Evolutionary conservation across 2,113 vertebrate genomes (phyloP).

Genomic region (Heteronetta atricapilla): DNA sequence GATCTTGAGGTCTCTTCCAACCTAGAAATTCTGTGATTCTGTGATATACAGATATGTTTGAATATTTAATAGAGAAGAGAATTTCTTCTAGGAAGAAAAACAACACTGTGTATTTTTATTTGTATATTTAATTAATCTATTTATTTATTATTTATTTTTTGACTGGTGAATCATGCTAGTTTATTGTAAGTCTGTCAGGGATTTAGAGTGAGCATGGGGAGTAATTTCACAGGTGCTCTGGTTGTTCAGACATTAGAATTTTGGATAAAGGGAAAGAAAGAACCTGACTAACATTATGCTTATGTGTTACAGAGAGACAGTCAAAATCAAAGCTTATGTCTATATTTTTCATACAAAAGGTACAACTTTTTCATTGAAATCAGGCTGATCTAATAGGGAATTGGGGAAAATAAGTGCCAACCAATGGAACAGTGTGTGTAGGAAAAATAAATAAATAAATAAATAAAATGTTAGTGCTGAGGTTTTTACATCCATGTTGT

Average conservation of each 20-base stretch:
- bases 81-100: neutral
- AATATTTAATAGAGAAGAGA: neutral
- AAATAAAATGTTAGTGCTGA: neutral
- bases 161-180: neutral
- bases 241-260: neutral
- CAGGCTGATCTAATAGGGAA: neutral
- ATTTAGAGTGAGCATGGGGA: neutral
- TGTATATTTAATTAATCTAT: too few species aligned
- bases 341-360: neutral
- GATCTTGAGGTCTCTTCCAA: too few species aligned
- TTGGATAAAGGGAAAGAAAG: neutral
- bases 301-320: neutral
- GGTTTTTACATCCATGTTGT: neutral
- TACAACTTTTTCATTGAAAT: neutral
- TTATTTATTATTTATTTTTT: too few species aligned
- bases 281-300: neutral
- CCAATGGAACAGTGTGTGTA: neutral
- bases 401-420: neutral
- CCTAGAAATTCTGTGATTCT: too few species aligned
- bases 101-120: accelerated
- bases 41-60: neutral
- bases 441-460: neutral
- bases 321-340: neutral
- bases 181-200: neutral
- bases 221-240: neutral